phyloP scores from a whole-genome alignment of 2,113 vertebrate species.

The Bostrychus sinensis region DNA sequence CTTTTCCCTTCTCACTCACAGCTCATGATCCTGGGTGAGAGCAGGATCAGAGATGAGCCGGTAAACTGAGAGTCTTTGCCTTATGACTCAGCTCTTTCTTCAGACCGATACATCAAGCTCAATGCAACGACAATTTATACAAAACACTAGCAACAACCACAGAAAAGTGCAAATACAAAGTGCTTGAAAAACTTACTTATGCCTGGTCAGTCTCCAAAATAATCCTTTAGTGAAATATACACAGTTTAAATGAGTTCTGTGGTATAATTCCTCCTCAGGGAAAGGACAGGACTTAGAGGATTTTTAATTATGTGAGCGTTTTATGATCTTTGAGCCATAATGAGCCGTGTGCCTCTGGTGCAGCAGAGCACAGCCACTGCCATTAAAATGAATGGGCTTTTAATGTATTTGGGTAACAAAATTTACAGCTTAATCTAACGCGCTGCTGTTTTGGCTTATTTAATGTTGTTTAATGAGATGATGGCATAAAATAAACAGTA shows the following conservation, averaged over 20 bases:
- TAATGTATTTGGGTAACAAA: neutral
- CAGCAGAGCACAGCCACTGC: neutral
- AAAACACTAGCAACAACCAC: too few relatives aligned
- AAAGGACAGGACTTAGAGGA: neutral
- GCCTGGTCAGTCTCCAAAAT: neutral
- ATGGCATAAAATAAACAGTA: neutral
- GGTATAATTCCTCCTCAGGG: neutral
- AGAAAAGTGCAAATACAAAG: too few relatives aligned
- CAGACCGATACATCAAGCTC: too few relatives aligned
- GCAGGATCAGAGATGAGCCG: too few relatives aligned
- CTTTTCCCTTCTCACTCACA: too few relatives aligned
- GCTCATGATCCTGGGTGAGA: too few relatives aligned
- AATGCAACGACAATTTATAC: too few relatives aligned
- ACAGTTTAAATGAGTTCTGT: neutral
- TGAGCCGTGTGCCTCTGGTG: neutral
- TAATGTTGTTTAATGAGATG: neutral
- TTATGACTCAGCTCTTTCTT: too few relatives aligned
- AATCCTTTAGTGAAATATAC: neutral
- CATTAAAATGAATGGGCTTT: neutral
- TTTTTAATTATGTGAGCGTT: neutral
- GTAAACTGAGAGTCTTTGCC: too few relatives aligned
- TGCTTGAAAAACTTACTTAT: too few relatives aligned
- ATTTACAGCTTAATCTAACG: neutral
- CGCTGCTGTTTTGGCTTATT: neutral
- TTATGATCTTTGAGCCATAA: conserved; percentile 9